Base-by-base conservation (phyloP, 2,888 invertebrate genomes). In the Lutraria lutraria region DNA sequence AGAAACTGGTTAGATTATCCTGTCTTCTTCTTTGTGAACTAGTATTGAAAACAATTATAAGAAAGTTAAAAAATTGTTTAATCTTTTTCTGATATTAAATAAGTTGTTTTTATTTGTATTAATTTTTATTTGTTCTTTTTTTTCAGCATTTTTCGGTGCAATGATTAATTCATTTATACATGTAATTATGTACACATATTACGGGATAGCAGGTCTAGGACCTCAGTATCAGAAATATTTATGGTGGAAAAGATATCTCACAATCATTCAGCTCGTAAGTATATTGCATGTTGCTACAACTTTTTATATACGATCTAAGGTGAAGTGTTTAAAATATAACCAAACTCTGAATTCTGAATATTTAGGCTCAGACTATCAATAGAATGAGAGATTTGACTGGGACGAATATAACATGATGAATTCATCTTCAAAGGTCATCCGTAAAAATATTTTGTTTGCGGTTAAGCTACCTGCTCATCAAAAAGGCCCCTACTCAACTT, bases 201-300 rank as follows among this genome's bases (percentile, higher is more conserved):
- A 97, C 87, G 96, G 96, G 16, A 91, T 96, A 34, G 92, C 96
- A 43, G 96, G 96, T n/a, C 94, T 96, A 16, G 96, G 96, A 63
- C 96, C 96, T 52, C 91, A 94, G 85, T 95, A 93, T 88, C 96
- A 96, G 94, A 96, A 96, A 88, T 96, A 96, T 90, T 94, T 97
- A 43, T 96, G 96, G 96, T 97, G 97, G 97, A 97, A 97, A 92
- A 92, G 95, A 29, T 97, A 97, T 92, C 95, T 97, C 63, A 97
- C 97, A 16, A 95, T 94, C 72, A 88, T 96, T 15, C 97, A 97
- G 89, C 94, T 97, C 94, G 97, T 97, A 93, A 91, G 95, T 94
- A 76, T 2, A 76, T 4, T 12, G 63, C 63, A 68, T 68, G 63
- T n/a, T 68, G 13, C 3, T 25, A 68, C 25, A n/a, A 25, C 25